Conservation (phyloP, 2,888 invertebrate species). For the Hermaeophaga mercurialis region DNA sequence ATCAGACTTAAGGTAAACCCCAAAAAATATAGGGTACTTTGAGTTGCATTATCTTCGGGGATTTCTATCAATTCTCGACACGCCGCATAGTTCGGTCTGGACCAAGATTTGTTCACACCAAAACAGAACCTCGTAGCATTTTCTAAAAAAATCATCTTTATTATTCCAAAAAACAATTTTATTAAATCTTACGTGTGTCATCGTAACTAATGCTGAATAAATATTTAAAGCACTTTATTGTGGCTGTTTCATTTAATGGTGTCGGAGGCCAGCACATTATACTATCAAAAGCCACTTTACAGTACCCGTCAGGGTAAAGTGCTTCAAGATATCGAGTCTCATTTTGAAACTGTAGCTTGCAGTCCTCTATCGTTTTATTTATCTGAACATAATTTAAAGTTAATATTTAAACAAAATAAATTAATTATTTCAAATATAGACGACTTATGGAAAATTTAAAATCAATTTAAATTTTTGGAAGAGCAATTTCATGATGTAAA, state of each 20-base stretch:
- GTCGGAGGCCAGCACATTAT: constrained; percentile 86
- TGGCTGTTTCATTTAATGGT: constrained; percentile 68
- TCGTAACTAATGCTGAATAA: constrained; percentile 80
- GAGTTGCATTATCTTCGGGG: constrained; percentile 22
- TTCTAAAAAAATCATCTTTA: constrained; percentile 17
- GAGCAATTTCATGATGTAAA: too few species aligned
- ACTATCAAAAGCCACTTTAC: constrained; percentile 75
- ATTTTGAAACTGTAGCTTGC: constrained; percentile 38
- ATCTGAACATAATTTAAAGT: neutral
- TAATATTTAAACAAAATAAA: too few species aligned
- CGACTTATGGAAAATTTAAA: too few species aligned
- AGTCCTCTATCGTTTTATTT: constrained; percentile 39
- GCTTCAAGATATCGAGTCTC: constrained; percentile 35
- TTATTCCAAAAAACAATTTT: constrained; percentile 1
- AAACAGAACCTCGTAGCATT: constrained; percentile 28
- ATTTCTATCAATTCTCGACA: constrained; percentile 23
- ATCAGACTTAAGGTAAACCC: constrained; percentile 30
- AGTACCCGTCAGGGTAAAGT: constrained; percentile 53
- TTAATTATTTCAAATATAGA: too few species aligned
- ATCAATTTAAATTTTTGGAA: too few species aligned
- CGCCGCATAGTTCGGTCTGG: constrained; percentile 23
- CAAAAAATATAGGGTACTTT: constrained; percentile 22
- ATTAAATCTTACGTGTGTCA: constrained; percentile 77
- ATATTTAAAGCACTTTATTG: constrained; percentile 78
- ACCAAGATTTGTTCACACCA: constrained; percentile 23